Evolutionary conservation across 2,797 vertebrate species (phyloP).

Genomic region (Anguilla anguilla): DNA sequence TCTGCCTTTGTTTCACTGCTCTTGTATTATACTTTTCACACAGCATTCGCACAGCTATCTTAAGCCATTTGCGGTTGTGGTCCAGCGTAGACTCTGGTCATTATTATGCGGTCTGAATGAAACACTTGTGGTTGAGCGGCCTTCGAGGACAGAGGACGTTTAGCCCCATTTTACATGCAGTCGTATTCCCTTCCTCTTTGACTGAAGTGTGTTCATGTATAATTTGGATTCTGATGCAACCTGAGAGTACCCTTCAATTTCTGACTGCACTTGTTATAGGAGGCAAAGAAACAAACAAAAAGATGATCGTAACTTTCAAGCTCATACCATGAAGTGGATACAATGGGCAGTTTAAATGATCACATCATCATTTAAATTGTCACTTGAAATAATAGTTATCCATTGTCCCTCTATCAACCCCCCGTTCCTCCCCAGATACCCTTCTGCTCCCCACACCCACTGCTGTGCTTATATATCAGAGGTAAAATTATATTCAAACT

Average conservation of each 20-base stretch:
- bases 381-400: not conserved
- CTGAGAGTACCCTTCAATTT: not conserved
- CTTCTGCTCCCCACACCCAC: not conserved
- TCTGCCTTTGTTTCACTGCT: too few species aligned
- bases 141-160: not conserved
- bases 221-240: slow-evolving; percentile 4
- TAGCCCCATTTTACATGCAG: not conserved
- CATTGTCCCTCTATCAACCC: not conserved
- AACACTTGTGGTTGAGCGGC: not conserved
- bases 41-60: not conserved
- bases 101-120: not conserved
- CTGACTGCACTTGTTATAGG: not conserved
- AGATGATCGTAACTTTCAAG: not conserved
- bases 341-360: slow-evolving; percentile 9
- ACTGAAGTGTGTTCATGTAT: not conserved
- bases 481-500: not conserved
- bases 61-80: not conserved
- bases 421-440: not conserved
- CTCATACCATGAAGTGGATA: not conserved
- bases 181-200: not conserved
- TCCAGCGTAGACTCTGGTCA: not conserved
- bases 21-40: too few species aligned
- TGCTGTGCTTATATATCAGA: not conserved
- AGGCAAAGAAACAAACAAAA: slow-evolving; percentile 14
- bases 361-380: slow-evolving; percentile 20